Percentiles rank a stretch among this genome's conserved stretches.
phyloP scores from a whole-genome alignment of 2,113 vertebrate genomes.

The Nothobranchius kuhntae region DNA sequence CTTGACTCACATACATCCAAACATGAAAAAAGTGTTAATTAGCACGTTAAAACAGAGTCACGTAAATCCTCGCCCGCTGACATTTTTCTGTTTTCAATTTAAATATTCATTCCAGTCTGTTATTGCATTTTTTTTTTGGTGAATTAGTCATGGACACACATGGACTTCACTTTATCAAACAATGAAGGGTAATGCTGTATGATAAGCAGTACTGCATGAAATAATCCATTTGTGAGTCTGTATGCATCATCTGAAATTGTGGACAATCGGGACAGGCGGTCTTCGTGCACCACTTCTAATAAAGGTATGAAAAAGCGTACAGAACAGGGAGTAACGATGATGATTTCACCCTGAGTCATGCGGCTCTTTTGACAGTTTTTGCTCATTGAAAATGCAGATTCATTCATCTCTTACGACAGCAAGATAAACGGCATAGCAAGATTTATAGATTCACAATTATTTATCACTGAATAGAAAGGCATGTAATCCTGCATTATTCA shows the following conservation, averaged over 20 bases:
- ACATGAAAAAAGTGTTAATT: constrained; percentile 2
- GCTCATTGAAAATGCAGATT: constrained; percentile 31
- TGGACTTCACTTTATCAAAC: background rate
- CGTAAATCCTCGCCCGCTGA: background rate
- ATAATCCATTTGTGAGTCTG: background rate
- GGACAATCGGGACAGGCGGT: constrained; percentile 10
- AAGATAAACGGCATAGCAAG: constrained; percentile 35
- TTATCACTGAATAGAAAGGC: constrained; percentile 41
- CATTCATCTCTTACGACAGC: constrained; percentile 27
- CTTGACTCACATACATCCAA: constrained; percentile 31
- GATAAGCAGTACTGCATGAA: background rate
- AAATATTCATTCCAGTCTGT: background rate
- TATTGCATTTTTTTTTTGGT: background rate
- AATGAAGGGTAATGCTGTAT: too few species aligned
- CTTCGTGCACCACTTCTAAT: background rate
- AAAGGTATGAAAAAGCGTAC: constrained; percentile 9
- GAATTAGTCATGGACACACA: background rate
- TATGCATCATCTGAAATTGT: background rate
- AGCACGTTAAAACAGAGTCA: constrained; percentile 3
- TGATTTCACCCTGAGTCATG: constrained; percentile 11
- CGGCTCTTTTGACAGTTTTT: constrained; percentile 21
- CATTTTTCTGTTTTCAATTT: background rate
- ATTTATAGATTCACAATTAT: constrained; percentile 51
- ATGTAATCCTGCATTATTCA: constrained; percentile 58
- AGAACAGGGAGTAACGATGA: constrained; percentile 28